A percentile compares a stretch with the other conserved stretches of the same genome.
Evolutionary conservation across 1,140 invertebrate species (phyloP).

Genomic region (Bombus sylvicola): DNA sequence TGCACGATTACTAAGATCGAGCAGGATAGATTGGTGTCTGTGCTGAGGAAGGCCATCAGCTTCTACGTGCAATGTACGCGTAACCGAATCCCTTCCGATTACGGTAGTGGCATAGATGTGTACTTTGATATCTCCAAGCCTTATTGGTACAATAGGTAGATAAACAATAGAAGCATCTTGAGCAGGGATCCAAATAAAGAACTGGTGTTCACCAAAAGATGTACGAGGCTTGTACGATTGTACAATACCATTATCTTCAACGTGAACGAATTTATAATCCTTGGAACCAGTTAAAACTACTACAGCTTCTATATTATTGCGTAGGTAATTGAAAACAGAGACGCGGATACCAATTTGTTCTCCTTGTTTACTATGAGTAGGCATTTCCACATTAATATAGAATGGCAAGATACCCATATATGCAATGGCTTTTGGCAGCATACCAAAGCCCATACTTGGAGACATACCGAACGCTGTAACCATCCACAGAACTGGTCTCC

Average conservation of each 20-base stretch:
- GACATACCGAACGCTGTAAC: conserved; percentile 96
- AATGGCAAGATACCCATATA: conserved; percentile 94
- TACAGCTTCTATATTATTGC: conserved; percentile 91
- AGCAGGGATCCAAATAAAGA: conserved; percentile 93
- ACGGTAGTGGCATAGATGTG: conserved; percentile 93
- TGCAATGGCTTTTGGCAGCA: conserved; percentile 90
- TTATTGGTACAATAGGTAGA: conserved; percentile 93
- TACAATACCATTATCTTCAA: conserved; percentile 94
- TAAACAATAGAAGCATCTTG: conserved; percentile 92
- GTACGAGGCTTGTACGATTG: conserved; percentile 93
- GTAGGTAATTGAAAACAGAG: conserved; percentile 97
- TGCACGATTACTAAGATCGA: conserved; percentile 95
- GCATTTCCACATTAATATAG: conserved; percentile 98
- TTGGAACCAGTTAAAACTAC: conserved; percentile 93
- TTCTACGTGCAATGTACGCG: conserved; percentile 90
- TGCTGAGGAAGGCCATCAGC: conserved; percentile 96
- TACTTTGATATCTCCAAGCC: conserved; percentile 91
- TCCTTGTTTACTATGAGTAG: conserved; percentile 90
- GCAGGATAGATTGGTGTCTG: conserved; percentile 94
- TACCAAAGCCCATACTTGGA: conserved; percentile 92
- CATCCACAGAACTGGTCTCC: conserved; percentile 94
- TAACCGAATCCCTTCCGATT: conserved; percentile 91
- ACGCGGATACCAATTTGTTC: conserved; percentile 97
- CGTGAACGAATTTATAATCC: conserved; percentile 97
- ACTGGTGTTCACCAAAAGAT: conserved; percentile 95